A percentile compares a stretch with the other conserved stretches of the same genome.
Evolutionary conservation across 2,113 vertebrate species (phyloP).

Genomic region (Pelodiscus sinensis): DNA sequence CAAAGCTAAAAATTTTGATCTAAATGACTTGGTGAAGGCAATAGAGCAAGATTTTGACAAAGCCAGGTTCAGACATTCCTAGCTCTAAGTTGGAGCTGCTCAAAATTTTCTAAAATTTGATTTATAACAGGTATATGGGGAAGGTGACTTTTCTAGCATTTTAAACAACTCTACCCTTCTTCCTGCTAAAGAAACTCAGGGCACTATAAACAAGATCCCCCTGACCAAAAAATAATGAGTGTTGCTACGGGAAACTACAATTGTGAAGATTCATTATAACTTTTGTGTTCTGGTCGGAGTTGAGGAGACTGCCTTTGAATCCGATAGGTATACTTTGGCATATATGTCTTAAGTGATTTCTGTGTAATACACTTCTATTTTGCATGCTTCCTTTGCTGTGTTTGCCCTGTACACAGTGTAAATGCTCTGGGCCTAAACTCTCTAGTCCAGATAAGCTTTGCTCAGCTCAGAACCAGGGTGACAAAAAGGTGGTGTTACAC

Average conservation of each 20-base stretch:
- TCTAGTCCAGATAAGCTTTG: not conserved
- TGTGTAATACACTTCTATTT: no score
- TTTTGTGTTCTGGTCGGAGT: not conserved
- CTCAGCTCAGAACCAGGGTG: not conserved
- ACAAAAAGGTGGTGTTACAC: not conserved
- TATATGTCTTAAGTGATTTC: no score
- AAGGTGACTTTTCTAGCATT: rapidly evolving
- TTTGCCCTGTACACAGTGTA: not conserved
- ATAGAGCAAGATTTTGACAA: not conserved
- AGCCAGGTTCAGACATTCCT: not conserved
- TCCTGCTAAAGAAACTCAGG: not conserved
- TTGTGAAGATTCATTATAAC: not conserved
- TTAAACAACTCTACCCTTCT: not conserved
- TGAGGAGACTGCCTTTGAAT: no score
- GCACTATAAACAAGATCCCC: not conserved
- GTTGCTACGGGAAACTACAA: not conserved
- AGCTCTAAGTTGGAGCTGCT: not conserved
- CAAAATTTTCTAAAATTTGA: not conserved
- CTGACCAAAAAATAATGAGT: not conserved
- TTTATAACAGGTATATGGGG: not conserved
- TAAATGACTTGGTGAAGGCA: not conserved
- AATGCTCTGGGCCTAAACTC: not conserved
- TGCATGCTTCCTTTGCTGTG: not conserved
- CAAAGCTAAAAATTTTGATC: not conserved
- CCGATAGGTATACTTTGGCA: no score